phyloP scores from a whole-genome alignment of 30 jellyfish, hydroid and myxozoan species.

The Nemopilema nomurai region DNA sequence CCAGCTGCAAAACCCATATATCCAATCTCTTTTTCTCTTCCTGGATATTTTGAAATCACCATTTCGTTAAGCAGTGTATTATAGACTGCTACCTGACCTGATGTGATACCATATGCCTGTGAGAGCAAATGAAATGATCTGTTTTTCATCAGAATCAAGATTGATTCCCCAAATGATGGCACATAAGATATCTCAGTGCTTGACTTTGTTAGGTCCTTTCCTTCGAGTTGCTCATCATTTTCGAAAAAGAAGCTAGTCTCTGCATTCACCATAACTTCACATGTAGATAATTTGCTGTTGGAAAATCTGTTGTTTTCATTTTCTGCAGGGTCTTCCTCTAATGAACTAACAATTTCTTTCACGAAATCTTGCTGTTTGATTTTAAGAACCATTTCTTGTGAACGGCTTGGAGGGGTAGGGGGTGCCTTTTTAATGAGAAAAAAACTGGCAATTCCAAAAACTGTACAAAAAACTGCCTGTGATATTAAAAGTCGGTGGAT shows the following conservation, averaged over 20 bases:
- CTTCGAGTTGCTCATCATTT: background rate
- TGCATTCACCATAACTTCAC: background rate
- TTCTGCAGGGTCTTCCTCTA: background rate
- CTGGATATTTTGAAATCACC: constrained; percentile 66
- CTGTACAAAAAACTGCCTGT: constrained; percentile 81
- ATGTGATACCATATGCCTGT: constrained; percentile 84
- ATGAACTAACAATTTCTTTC: background rate
- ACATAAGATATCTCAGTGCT: background rate
- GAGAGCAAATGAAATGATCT: constrained; percentile 62
- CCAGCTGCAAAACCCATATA: constrained; percentile 87
- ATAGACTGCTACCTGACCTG: constrained; percentile 77
- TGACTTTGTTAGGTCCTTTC: background rate
- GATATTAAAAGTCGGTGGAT: constrained; percentile 65
- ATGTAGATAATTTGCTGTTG: background rate
- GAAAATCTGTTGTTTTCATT: too few relatives aligned
- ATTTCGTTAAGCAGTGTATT: constrained; percentile 82
- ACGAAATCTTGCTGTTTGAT: constrained; percentile 3
- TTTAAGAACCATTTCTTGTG: constrained; percentile 68
- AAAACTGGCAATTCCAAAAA: constrained; percentile 58
- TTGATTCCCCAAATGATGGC: constrained; percentile 56
- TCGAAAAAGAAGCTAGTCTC: background rate
- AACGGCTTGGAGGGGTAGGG: constrained; percentile 87
- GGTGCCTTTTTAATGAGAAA: constrained; percentile 73
- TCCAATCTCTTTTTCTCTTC: constrained; percentile 84
- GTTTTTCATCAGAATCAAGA: constrained; percentile 54